Evolutionary conservation across 2,888 invertebrate genomes (phyloP).

Genomic region (Endotricha flammealis): DNA sequence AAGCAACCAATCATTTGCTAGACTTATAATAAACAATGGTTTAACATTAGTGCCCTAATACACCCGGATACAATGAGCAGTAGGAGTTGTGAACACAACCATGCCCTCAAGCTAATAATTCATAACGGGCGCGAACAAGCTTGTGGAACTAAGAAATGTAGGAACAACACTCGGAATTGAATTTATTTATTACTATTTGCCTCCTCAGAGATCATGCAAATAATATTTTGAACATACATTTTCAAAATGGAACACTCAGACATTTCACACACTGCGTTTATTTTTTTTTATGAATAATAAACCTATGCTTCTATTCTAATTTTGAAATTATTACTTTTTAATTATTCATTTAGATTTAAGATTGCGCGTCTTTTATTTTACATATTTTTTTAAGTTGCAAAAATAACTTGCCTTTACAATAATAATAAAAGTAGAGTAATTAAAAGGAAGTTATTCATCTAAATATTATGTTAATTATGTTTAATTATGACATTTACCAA

Average conservation of each 20-base stretch:
- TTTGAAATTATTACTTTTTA: too few relatives aligned
- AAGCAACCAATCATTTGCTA: constrained; percentile 24
- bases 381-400: constrained; percentile 5
- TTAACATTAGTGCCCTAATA: constrained; percentile 37
- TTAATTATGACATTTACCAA: constrained; percentile 20
- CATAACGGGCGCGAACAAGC: constrained; percentile 21
- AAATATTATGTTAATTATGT: constrained; percentile 25
- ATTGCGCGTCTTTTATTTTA: too few relatives aligned
- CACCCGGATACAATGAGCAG: constrained; percentile 41
- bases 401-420: too few relatives aligned
- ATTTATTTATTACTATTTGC: background rate
- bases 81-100: constrained; percentile 42
- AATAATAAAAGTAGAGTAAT: too few relatives aligned
- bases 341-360: too few relatives aligned
- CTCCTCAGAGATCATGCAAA: background rate
- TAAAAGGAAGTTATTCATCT: constrained; percentile 7
- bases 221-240: too few relatives aligned
- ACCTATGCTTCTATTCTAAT: too few relatives aligned
- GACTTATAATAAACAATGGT: constrained; percentile 40
- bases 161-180: constrained; percentile 7
- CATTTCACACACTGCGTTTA: too few relatives aligned
- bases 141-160: constrained; percentile 10
- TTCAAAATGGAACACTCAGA: too few relatives aligned
- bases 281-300: too few relatives aligned
- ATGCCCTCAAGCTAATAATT: constrained; percentile 37